Evolutionary conservation across 2,888 invertebrate genomes (phyloP), one percentile per base, ranked within the genome.

Genomic region (Himalopsyche anomala): DNA sequence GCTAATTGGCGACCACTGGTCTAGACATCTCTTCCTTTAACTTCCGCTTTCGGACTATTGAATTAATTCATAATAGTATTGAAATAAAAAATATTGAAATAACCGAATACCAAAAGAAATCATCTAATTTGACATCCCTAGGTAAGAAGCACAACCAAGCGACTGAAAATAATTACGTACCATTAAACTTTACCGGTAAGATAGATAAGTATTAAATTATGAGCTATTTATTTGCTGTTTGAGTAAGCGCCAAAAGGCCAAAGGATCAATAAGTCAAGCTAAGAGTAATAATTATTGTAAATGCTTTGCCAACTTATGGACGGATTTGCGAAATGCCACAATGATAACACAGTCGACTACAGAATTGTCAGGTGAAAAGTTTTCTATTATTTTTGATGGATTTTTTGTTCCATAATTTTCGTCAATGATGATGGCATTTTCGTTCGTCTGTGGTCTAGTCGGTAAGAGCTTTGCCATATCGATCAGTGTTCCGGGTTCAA

Each of bases 141-240:
- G 12, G 15, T 15, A 6, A 51, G 15, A 51, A 15, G 15, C 19
- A 62, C 19, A 19, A 62, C 28, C 9, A 62, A 38, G 36, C 36
- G 36, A 74, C 74, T 74, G 28, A 74, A 74, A 80, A 84, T 28
- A 84, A 84, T 84, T 74, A 84, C 36, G 80, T 79, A 79, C 69
- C 54, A 84, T 84, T 84, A 84, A 80, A 84, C 79, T 84, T 84
- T 36, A 84, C 80, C 28, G 51, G 55, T 40, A 62, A 55, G 81
- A 85, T 85, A 87, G 83, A 85, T 85, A 87, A 87, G 79, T 81
- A 51, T 80, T 45, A 83, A 84, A 83, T 85, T 84, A 87, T 87
- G 85, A 82, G 84, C 83, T 82, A 87, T 87, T 87, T 85, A 85
- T 85, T 86, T 74, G 56, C 51, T 74, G 84, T 51, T 79, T 74